A percentile compares a stretch with the other conserved stretches of the same genome.
Conservation (phyloP, 2,113 vertebrate genomes). For the Platichthys flesus region DNA sequence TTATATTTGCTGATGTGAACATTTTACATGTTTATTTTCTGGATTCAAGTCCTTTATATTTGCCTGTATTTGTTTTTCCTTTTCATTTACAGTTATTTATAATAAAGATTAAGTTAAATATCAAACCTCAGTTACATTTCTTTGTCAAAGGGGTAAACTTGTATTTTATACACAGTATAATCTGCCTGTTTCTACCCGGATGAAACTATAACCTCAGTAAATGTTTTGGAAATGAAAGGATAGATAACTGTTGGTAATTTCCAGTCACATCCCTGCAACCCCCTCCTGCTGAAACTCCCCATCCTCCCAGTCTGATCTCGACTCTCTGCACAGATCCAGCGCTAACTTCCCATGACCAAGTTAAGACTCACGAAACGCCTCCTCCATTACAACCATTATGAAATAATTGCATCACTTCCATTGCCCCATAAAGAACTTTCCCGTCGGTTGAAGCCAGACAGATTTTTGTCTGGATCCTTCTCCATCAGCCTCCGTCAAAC, state of each 20-base stretch:
- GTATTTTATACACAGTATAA: no score
- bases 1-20: no score
- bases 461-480: slow-evolving; percentile 25
- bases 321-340: slow-evolving; percentile 38
- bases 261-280: neutral
- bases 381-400: slow-evolving; percentile 45
- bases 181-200: no score
- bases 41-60: no score
- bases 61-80: no score
- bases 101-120: no score
- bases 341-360: slow-evolving; percentile 55
- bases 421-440: slow-evolving; percentile 25
- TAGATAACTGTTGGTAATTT: neutral
- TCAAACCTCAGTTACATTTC: no score
- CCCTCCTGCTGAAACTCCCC: slow-evolving; percentile 6
- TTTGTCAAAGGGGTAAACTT: no score
- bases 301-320: slow-evolving; percentile 21
- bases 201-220: no score
- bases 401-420: slow-evolving; percentile 66
- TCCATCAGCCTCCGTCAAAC: slow-evolving; percentile 15
- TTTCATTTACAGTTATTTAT: no score
- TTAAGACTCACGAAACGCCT: slow-evolving; percentile 25
- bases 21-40: no score
- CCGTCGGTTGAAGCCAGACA: slow-evolving; percentile 24
- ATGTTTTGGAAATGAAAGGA: neutral